Conservation (phyloP, 2,113 vertebrate species). For the Oncorhynchus gorbuscha region DNA sequence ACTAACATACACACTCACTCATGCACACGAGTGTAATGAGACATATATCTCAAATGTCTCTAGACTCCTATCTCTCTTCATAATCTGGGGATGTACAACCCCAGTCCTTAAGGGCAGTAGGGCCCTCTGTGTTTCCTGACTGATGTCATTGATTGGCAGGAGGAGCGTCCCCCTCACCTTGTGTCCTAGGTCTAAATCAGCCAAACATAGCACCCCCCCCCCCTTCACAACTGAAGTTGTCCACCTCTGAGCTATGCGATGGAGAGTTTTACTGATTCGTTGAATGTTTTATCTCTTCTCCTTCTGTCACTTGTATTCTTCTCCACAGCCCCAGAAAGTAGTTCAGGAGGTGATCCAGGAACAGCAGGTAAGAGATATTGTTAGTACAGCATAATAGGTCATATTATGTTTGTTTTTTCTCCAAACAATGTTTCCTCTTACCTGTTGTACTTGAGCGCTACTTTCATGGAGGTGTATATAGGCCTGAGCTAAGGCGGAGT, state of each 20-base stretch:
- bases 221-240: too few species aligned
- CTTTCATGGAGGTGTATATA: background rate
- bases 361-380: slow-evolving; percentile 69
- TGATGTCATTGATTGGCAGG: background rate
- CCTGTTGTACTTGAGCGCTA: background rate
- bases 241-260: too few species aligned
- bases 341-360: slow-evolving; percentile 63
- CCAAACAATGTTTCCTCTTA: background rate
- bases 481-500: slow-evolving; percentile 2
- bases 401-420: background rate
- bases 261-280: background rate
- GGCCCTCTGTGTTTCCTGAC: background rate
- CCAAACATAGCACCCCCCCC: too few species aligned
- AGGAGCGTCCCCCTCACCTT: background rate
- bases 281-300: background rate
- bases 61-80: too few species aligned
- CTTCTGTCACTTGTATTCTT: slow-evolving; percentile 13
- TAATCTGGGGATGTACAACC: too few species aligned
- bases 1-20: slow-evolving; percentile 4
- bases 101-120: background rate
- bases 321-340: slow-evolving; percentile 71
- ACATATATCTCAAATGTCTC: too few species aligned
- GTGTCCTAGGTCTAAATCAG: background rate
- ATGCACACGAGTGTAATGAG: slow-evolving; percentile 1
- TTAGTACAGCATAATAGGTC: background rate